These are phyloP conservation scores for Epiblema foenella DNA, from an alignment of 2,888 invertebrate genomes.

Conservation along the genomic window DNA sequence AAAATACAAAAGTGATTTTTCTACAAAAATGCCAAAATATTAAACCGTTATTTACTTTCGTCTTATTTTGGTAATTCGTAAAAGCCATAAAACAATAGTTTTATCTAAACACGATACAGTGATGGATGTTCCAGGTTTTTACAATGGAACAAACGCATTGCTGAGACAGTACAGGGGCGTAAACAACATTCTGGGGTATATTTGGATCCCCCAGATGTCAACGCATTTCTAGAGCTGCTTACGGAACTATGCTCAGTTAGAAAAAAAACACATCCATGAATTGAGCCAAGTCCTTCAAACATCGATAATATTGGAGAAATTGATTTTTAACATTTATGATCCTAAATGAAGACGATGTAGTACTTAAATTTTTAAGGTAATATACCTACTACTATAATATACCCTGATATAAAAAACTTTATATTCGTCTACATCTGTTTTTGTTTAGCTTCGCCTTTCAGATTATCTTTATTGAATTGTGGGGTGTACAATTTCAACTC, in stretches of 20 bases:
- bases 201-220: slow-evolving; percentile 40
- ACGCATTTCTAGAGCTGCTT: slow-evolving; percentile 24
- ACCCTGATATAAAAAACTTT: no score
- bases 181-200: slow-evolving; percentile 38
- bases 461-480: not conserved
- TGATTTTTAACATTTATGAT: no score
- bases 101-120: slow-evolving; percentile 28
- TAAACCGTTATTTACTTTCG: no score
- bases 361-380: no score
- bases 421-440: not conserved
- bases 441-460: not conserved
- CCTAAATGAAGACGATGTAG: no score
- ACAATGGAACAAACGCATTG: slow-evolving; percentile 41
- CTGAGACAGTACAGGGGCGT: slow-evolving; percentile 40
- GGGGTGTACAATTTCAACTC: no score
- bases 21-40: no score
- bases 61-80: no score
- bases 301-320: not conserved
- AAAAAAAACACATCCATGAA: no score
- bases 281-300: not conserved
- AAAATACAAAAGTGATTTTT: no score
- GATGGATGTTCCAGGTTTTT: slow-evolving; percentile 30
- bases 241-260: slow-evolving; percentile 4
- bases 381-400: no score
- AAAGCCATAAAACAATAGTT: slow-evolving; percentile 9